A percentile compares a stretch with the other conserved stretches of the same genome.
phyloP scores from a whole-genome alignment of 2,797 vertebrate species.

The Neosilurus mollespiculum region DNA sequence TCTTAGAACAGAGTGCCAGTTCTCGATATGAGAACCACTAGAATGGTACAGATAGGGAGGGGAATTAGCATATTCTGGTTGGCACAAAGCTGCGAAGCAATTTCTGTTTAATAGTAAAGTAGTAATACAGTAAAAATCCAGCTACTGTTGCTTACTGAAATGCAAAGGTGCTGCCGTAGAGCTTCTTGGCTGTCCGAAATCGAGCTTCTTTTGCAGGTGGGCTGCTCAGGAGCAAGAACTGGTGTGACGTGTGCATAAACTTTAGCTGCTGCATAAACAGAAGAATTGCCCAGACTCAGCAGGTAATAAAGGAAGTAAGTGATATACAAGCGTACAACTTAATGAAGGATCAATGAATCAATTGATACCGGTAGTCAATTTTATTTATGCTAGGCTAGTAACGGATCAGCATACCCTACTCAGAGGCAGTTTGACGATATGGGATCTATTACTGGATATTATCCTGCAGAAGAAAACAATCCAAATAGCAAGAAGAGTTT shows the following conservation, averaged over 20 bases:
- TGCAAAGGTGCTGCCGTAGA: conserved; percentile 98
- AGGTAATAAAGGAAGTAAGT: neutral
- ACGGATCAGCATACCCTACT: conserved; percentile 83
- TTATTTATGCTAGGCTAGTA: conserved; percentile 25
- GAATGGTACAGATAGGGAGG: conserved; percentile 66
- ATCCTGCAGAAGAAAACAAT: conserved; percentile 78
- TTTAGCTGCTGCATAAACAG: conserved; percentile 89
- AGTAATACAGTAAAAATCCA: neutral
- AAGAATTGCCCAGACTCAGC: conserved; percentile 14
- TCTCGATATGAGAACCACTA: conserved; percentile 99
- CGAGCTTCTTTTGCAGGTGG: conserved; percentile 98
- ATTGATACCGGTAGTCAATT: neutral
- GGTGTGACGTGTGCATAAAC: conserved; percentile 99
- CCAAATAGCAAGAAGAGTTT: neutral
- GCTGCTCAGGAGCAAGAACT: conserved; percentile 99
- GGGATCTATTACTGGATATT: conserved; percentile 98
- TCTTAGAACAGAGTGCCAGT: conserved; percentile 99
- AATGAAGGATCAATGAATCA: neutral
- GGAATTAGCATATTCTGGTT: conserved; percentile 15
- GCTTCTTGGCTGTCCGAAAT: conserved; percentile 98
- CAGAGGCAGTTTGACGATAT: conserved; percentile 98
- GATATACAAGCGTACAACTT: neutral
- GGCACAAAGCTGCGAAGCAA: neutral
- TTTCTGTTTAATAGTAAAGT: too few species aligned
- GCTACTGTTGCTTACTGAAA: conserved; percentile 88